Percentiles rank a stretch among this genome's conserved stretches.
These are phyloP conservation scores for Alouatta palliata DNA, from an alignment of 2,113 vertebrate species.

Conservation along the genomic window DNA sequence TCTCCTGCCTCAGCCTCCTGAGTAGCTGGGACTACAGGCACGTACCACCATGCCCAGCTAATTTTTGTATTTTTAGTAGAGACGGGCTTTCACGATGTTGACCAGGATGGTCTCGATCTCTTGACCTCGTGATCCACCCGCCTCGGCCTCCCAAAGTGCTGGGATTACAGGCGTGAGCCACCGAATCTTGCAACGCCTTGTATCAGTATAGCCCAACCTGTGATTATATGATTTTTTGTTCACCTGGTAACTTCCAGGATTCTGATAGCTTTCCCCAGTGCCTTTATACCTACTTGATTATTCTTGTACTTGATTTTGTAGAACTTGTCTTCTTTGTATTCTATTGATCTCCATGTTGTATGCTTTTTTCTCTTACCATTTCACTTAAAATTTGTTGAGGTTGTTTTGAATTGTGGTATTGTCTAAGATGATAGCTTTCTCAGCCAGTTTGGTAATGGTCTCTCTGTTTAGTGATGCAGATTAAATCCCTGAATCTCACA, in stretches of 20 bases:
- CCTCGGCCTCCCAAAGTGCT: too few species aligned
- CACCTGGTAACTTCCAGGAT: background rate
- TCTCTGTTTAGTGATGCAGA: slow-evolving; percentile 22
- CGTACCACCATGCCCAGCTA: too few species aligned
- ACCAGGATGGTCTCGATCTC: too few species aligned
- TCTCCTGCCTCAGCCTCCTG: too few species aligned
- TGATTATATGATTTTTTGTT: slow-evolving; percentile 20
- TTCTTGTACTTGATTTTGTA: slow-evolving; percentile 43
- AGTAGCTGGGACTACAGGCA: too few species aligned
- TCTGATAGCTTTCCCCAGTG: background rate
- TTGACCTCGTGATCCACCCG: too few species aligned
- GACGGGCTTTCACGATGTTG: too few species aligned
- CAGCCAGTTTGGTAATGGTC: background rate
- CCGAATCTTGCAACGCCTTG: background rate
- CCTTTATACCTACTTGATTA: slow-evolving; percentile 4
- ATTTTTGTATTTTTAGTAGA: too few species aligned
- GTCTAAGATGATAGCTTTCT: background rate
- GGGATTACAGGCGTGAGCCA: too few species aligned
- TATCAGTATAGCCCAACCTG: slow-evolving; percentile 4
- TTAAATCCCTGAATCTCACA: background rate
- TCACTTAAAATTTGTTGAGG: slow-evolving; percentile 38
- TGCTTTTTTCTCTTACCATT: slow-evolving; percentile 11
- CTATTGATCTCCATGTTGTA: slow-evolving; percentile 33
- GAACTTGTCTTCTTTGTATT: slow-evolving; percentile 65
- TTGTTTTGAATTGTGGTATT: slow-evolving; percentile 58